Evolutionary conservation across 2,888 invertebrate species (phyloP).

Genomic region (Microctonus brassicae): DNA sequence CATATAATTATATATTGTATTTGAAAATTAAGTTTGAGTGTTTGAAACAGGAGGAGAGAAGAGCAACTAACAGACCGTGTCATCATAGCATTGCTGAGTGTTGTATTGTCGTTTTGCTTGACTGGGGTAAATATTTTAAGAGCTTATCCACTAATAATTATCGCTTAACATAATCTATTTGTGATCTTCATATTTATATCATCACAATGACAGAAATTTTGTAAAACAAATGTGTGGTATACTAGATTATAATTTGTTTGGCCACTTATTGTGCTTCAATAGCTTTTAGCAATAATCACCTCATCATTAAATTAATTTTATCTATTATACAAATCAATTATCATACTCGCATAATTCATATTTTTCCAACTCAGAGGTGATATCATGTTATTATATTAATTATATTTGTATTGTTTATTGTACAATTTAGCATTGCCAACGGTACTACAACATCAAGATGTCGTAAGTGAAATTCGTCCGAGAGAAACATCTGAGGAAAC

Average conservation of each 20-base stretch:
- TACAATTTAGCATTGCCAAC: neutral
- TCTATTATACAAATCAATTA: neutral
- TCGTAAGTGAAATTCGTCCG: neutral
- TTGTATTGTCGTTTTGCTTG: conserved; percentile 68
- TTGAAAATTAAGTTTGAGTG: conserved; percentile 58
- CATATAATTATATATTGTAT: neutral
- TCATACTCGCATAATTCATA: neutral
- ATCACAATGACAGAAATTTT: neutral
- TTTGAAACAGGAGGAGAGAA: conserved; percentile 68
- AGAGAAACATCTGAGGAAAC: neutral
- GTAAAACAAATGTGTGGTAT: neutral
- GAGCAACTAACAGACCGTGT: conserved; percentile 68
- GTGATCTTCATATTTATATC: neutral
- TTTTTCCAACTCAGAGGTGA: neutral
- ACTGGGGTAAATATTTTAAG: conserved; percentile 68
- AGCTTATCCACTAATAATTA: conserved; percentile 48
- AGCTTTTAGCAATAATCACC: neutral
- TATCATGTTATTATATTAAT: neutral
- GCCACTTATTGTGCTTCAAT: neutral
- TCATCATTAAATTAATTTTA: neutral
- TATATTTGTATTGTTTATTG: conserved; percentile 20
- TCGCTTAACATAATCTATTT: neutral
- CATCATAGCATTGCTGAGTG: conserved; percentile 68
- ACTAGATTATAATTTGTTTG: neutral
- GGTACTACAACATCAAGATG: conserved; percentile 9